These are phyloP conservation scores for Heliconius sara DNA, from an alignment of 2,888 invertebrate genomes.

Conservation along the genomic window DNA sequence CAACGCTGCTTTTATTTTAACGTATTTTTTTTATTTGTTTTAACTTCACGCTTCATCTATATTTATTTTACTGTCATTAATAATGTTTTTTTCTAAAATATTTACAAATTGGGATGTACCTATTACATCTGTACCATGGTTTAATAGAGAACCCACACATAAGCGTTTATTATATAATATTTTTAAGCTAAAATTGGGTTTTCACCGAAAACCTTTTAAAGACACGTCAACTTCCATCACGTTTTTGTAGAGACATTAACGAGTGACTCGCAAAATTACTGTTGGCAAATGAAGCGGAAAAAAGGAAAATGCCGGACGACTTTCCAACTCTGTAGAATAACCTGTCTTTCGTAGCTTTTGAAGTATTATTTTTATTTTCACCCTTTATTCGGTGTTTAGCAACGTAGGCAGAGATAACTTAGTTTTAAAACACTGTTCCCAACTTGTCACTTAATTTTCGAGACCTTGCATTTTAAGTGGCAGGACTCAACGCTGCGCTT, in stretches of 20 bases:
- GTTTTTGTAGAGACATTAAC: conserved; percentile 37
- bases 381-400: neutral
- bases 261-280: conserved; percentile 36
- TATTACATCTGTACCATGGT: neutral
- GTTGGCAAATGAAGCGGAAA: conserved; percentile 34
- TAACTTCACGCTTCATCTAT: too few relatives aligned
- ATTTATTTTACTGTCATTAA: too few relatives aligned
- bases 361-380: conserved; percentile 4
- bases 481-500: too few relatives aligned
- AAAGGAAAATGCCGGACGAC: conserved; percentile 27
- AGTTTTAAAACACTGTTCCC: too few relatives aligned
- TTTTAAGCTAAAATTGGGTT: conserved; percentile 18
- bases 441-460: too few relatives aligned
- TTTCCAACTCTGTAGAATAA: conserved; percentile 16
- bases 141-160: neutral
- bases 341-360: conserved; percentile 7
- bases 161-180: conserved; percentile 12
- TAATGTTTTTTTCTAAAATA: neutral
- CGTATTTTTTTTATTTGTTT: too few relatives aligned
- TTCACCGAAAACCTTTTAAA: conserved; percentile 29
- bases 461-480: too few relatives aligned
- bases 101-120: neutral
- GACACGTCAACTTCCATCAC: conserved; percentile 33
- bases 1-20: too few relatives aligned
- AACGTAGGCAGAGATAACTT: too few relatives aligned